These are phyloP conservation scores for Rhadinocentrus ornatus DNA, from an alignment of 2,797 vertebrate genomes.

Conservation along the genomic window DNA sequence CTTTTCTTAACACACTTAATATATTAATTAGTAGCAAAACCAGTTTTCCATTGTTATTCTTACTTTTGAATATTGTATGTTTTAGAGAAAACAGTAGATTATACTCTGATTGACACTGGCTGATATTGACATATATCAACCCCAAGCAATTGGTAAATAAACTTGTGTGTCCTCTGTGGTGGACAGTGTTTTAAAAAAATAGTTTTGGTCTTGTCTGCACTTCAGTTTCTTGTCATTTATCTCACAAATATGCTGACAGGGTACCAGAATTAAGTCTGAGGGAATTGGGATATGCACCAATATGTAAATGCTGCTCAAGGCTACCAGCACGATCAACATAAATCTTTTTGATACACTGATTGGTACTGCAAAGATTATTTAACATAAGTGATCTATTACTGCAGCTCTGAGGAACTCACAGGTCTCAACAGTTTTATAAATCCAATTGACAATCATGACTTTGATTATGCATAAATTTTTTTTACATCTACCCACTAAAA, in stretches of 20 bases:
- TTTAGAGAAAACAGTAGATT: not conserved
- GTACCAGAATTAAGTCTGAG: no score
- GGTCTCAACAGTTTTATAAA: not conserved
- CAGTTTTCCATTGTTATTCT: not conserved
- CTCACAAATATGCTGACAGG: no score
- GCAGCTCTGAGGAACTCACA: not conserved
- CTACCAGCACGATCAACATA: not conserved
- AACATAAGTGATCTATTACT: not conserved
- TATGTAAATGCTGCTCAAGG: not conserved
- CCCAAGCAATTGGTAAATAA: not conserved
- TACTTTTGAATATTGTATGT: conserved; percentile 2
- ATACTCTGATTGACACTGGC: not conserved
- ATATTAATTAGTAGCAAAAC: not conserved
- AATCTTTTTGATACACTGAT: not conserved
- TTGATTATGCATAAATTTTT: not conserved
- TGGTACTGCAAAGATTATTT: not conserved
- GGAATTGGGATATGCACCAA: not conserved
- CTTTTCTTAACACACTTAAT: rapidly evolving
- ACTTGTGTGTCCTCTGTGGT: not conserved
- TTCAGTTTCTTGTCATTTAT: not conserved
- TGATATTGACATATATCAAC: not conserved
- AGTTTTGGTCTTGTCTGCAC: not conserved
- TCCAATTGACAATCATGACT: conserved; percentile 14
- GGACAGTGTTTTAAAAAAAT: not conserved
- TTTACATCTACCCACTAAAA: not conserved